A percentile compares a stretch with the other conserved stretches of the same genome.
Evolutionary conservation across 2,888 invertebrate species (phyloP).

Genomic region (Eurytoma adleriae): DNA sequence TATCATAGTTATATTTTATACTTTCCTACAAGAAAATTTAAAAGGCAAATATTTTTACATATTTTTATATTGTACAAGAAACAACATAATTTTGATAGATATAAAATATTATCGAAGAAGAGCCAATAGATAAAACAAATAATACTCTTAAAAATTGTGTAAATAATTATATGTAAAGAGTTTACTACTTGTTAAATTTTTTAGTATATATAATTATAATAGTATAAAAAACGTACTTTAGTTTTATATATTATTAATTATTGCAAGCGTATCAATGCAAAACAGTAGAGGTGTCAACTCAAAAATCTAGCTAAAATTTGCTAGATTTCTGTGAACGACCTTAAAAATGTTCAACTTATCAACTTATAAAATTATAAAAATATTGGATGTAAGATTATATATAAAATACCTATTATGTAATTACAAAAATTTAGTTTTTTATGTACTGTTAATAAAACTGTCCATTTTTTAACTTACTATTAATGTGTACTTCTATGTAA

Average conservation of each 20-base stretch:
- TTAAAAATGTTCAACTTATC: too few relatives aligned
- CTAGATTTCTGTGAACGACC: slow-evolving; percentile 14
- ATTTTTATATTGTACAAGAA: background rate
- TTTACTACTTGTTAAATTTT: slow-evolving; percentile 10
- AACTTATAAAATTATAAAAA: too few relatives aligned
- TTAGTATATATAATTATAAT: background rate
- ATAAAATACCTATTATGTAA: too few relatives aligned
- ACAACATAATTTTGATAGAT: background rate
- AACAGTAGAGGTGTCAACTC: slow-evolving; percentile 35
- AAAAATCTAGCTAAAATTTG: slow-evolving; percentile 31
- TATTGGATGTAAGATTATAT: too few relatives aligned
- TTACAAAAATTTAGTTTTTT: too few relatives aligned
- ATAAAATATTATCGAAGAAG: background rate
- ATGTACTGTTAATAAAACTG: too few relatives aligned
- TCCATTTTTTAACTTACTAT: too few relatives aligned
- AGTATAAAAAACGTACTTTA: slow-evolving; percentile 17
- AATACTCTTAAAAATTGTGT: background rate
- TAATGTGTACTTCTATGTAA: too few relatives aligned
- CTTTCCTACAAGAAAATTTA: background rate
- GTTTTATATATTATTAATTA: slow-evolving; percentile 33
- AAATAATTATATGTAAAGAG: background rate
- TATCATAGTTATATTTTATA: background rate
- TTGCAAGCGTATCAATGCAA: slow-evolving; percentile 55
- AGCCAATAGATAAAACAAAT: background rate
- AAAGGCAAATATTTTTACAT: background rate